Conservation (phyloP, 2,113 vertebrate species). For the Caloenas nicobarica region DNA sequence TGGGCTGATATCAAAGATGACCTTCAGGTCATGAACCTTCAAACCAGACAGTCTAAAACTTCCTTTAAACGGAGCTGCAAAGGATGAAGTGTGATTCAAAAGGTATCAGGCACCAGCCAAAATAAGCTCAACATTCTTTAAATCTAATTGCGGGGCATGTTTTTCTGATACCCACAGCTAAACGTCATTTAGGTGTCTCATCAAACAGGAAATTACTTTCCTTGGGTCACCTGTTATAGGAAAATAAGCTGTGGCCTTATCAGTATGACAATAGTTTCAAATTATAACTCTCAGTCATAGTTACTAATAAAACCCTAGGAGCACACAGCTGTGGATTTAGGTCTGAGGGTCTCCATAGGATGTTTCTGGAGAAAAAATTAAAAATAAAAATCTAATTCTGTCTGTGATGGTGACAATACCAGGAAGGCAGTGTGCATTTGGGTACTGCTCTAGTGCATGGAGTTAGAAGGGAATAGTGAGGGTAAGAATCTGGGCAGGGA, state of each 20-base stretch:
- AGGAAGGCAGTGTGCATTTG: background rate
- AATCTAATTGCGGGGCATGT: conserved; percentile 37
- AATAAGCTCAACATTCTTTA: conserved; percentile 9
- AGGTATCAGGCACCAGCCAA: background rate
- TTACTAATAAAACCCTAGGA: conserved; percentile 6
- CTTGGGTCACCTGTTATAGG: conserved; percentile 30
- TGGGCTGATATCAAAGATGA: conserved; percentile 32
- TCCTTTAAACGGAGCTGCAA: conserved; percentile 19
- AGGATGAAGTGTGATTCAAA: conserved; percentile 23
- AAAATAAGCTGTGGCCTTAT: conserved; percentile 15
- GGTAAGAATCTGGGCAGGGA: background rate
- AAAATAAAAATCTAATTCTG: background rate
- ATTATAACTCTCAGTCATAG: background rate
- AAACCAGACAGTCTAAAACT: conserved; percentile 18
- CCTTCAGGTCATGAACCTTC: conserved; percentile 34
- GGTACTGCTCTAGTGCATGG: background rate
- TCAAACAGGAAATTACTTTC: conserved; percentile 70
- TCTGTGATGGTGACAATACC: background rate
- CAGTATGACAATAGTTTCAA: conserved; percentile 18
- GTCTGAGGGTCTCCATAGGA: background rate
- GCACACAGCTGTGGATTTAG: background rate
- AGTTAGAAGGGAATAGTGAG: background rate
- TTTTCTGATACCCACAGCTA: conserved; percentile 33
- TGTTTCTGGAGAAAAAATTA: background rate
- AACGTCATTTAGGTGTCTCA: conserved; percentile 8